Conservation (phyloP, 1,140 invertebrate species). For the Drosophila navojoa region DNA sequence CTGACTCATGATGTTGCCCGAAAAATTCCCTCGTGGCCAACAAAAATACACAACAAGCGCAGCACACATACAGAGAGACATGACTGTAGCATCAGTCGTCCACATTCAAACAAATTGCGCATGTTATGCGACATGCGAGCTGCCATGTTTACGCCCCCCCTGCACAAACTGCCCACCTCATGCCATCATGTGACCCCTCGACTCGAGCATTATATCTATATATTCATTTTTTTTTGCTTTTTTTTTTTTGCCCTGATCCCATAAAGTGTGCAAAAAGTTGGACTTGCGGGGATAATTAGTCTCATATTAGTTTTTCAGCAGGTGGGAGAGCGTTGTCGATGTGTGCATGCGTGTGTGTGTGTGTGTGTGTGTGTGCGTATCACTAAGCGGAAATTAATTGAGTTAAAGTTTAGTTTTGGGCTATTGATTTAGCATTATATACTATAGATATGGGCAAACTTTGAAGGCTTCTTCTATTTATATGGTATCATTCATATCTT, state of each 20-base stretch:
- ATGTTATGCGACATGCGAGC: conserved; percentile 74
- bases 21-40: conserved; percentile 69
- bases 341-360: neutral
- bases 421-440: conserved; percentile 7
- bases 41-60: conserved; percentile 42
- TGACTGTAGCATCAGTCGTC: conserved; percentile 26
- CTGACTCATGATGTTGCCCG: conserved; percentile 70
- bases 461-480: neutral
- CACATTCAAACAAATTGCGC: conserved; percentile 71
- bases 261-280: conserved; percentile 17
- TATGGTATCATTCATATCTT: neutral
- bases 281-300: conserved; percentile 26
- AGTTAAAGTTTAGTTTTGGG: neutral
- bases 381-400: conserved; percentile 1
- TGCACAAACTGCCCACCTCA: neutral
- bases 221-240: neutral
- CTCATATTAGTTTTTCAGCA: conserved; percentile 13
- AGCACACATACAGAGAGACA: conserved; percentile 27
- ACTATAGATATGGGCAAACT: neutral
- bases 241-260: neutral
- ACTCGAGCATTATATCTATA: neutral
- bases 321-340: neutral
- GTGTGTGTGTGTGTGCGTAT: neutral
- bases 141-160: conserved; percentile 60
- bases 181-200: neutral